Evolutionary conservation across 2,113 vertebrate genomes (phyloP).

Genomic region (Macquaria australasica): DNA sequence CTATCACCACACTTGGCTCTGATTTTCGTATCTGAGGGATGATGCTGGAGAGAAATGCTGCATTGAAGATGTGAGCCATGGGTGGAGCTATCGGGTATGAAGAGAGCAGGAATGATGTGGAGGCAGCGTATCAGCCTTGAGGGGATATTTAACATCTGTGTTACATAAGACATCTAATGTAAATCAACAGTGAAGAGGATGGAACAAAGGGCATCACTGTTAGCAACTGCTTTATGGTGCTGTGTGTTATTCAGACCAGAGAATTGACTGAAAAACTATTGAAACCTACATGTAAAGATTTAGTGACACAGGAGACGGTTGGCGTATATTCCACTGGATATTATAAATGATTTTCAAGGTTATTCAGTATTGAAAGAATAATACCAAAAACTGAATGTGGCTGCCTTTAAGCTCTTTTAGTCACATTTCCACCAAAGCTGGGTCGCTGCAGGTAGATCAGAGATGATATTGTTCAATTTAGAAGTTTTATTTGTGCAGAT

Average conservation of each 20-base stretch:
- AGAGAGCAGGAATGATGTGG: background rate
- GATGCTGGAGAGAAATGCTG: constrained; percentile 31
- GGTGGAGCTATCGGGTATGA: constrained; percentile 30
- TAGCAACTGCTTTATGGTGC: background rate
- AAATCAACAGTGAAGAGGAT: constrained; percentile 1
- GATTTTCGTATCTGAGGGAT: constrained; percentile 27
- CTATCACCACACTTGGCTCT: constrained; percentile 34
- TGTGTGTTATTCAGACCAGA: constrained; percentile 9
- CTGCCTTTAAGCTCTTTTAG: background rate
- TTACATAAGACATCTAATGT: constrained; percentile 23
- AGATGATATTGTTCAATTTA: constrained; percentile 10
- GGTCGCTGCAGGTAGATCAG: background rate
- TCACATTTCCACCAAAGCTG: background rate
- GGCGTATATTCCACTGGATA: background rate
- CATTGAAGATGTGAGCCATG: constrained; percentile 4
- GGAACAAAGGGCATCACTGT: constrained; percentile 5
- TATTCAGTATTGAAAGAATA: background rate
- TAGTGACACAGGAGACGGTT: background rate
- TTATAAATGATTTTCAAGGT: background rate
- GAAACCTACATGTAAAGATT: background rate
- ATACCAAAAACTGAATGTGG: background rate
- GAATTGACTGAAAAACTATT: background rate
- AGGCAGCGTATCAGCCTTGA: background rate
- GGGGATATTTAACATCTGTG: constrained; percentile 29
- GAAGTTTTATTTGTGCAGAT: constrained; percentile 9